Percentiles rank a stretch among this genome's conserved stretches.
phyloP scores from a whole-genome alignment of 1,140 invertebrate genomes.

The Riptortus pedestris region DNA sequence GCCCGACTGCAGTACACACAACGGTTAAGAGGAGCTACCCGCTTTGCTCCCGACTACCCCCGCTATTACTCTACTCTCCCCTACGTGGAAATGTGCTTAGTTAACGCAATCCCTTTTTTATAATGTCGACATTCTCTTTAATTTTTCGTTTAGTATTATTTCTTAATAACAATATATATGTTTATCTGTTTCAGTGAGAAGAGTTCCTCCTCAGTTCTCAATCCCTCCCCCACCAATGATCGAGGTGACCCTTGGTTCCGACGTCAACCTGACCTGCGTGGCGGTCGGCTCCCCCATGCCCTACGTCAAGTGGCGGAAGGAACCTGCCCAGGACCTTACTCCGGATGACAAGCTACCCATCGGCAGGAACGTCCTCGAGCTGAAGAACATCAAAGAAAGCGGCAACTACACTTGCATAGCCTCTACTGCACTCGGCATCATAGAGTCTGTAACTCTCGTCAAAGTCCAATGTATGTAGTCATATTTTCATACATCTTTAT shows the following conservation, averaged over 20 bases:
- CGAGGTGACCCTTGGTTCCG: constrained; percentile 81
- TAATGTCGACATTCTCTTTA: no score
- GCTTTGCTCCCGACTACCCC: no score
- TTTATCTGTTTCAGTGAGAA: constrained; percentile 57
- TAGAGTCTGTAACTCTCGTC: constrained; percentile 74
- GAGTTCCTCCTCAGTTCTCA: constrained; percentile 88
- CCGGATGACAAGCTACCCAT: constrained; percentile 76
- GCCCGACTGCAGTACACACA: no score
- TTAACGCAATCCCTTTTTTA: no score
- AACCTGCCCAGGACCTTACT: constrained; percentile 64
- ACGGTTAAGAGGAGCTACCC: no score
- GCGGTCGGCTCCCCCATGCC: constrained; percentile 97
- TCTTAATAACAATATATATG: no score
- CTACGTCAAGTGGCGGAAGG: constrained; percentile 89
- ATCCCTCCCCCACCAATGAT: constrained; percentile 69
- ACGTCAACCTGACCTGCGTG: constrained; percentile 88
- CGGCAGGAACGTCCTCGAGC: constrained; percentile 70
- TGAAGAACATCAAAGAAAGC: constrained; percentile 79
- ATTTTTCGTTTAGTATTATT: no score
- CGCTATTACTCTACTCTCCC: no score
- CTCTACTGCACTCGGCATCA: constrained; percentile 82
- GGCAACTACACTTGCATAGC: constrained; percentile 96
- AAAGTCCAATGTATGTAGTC: constrained; percentile 91
- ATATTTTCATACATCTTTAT: no score
- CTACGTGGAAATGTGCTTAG: no score